A percentile compares a stretch with the other conserved stretches of the same genome.
These are phyloP conservation scores for Hylaeus volcanicus DNA, from an alignment of 1,140 invertebrate genomes.

Conservation along the genomic window DNA sequence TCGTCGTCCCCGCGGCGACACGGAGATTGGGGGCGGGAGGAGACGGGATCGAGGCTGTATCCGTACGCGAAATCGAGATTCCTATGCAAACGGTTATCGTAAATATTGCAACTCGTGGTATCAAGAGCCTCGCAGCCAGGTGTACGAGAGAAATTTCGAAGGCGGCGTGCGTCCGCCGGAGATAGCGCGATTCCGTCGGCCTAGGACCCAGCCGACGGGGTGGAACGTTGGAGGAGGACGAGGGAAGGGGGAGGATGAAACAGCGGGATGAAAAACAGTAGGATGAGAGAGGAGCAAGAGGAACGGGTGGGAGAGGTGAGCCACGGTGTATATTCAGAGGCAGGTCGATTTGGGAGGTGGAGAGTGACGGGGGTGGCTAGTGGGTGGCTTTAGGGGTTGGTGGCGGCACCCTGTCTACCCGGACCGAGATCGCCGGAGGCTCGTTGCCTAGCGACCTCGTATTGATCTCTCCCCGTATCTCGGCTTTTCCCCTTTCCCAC, in stretches of 20 bases:
- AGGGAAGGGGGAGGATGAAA: neutral
- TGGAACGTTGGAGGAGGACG: neutral
- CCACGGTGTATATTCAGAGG: constrained; percentile 27
- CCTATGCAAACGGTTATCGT: constrained; percentile 47
- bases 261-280: constrained; percentile 21
- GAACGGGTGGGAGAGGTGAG: constrained; percentile 16
- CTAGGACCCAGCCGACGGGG: neutral
- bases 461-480: constrained; percentile 79
- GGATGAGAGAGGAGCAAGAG: constrained; percentile 29
- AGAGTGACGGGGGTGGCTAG: neutral
- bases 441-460: constrained; percentile 80
- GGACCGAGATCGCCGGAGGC: constrained; percentile 80
- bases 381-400: constrained; percentile 64
- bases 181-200: neutral
- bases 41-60: neutral
- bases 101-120: constrained; percentile 49
- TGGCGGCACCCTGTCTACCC: constrained; percentile 81
- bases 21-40: too few species aligned
- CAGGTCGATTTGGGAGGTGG: constrained; percentile 29
- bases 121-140: constrained; percentile 42
- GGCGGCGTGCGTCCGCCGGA: constrained; percentile 44
- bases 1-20: neutral
- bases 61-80: constrained; percentile 33
- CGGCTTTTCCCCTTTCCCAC: constrained; percentile 75
- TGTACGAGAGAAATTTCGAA: constrained; percentile 53